Percentiles rank a stretch among this genome's conserved stretches.
phyloP scores from a whole-genome alignment of 2,113 vertebrate species.

The Prunella fulvescens region DNA sequence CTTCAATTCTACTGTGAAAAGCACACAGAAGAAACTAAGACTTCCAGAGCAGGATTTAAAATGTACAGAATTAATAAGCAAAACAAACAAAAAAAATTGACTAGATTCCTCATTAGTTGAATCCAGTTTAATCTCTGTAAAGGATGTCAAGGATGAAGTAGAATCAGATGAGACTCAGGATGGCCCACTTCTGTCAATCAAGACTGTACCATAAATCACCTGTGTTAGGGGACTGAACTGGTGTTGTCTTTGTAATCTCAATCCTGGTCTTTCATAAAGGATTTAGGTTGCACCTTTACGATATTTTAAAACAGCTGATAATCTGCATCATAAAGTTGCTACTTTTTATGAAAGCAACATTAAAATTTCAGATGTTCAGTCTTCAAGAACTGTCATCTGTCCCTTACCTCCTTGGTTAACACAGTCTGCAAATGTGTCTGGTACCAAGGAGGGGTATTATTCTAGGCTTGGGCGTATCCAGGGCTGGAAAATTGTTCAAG shows the following conservation, averaged over 20 bases:
- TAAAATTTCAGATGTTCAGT: not conserved
- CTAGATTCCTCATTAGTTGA: not conserved
- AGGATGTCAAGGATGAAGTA: not conserved
- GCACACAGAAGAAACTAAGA: not conserved
- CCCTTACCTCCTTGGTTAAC: not conserved
- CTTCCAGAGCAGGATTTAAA: not conserved
- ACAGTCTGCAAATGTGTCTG: not conserved
- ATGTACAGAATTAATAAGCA: not conserved
- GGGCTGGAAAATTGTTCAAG: not conserved
- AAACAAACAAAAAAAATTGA: not conserved
- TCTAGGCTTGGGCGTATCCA: not conserved
- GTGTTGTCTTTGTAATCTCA: fast-evolving
- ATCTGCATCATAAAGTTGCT: not conserved
- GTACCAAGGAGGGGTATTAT: not conserved
- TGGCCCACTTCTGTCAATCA: not conserved
- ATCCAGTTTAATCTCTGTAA: not conserved
- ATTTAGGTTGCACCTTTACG: not conserved
- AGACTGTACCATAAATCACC: not conserved
- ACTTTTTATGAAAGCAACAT: not conserved
- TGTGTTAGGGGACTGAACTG: too few species aligned
- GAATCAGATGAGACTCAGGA: not conserved
- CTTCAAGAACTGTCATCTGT: not conserved
- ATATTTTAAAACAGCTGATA: not conserved
- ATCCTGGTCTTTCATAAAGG: not conserved
- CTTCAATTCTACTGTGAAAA: not conserved